Evolutionary conservation across 2,113 vertebrate genomes (phyloP).

Genomic region (Myrmecobius fasciatus): DNA sequence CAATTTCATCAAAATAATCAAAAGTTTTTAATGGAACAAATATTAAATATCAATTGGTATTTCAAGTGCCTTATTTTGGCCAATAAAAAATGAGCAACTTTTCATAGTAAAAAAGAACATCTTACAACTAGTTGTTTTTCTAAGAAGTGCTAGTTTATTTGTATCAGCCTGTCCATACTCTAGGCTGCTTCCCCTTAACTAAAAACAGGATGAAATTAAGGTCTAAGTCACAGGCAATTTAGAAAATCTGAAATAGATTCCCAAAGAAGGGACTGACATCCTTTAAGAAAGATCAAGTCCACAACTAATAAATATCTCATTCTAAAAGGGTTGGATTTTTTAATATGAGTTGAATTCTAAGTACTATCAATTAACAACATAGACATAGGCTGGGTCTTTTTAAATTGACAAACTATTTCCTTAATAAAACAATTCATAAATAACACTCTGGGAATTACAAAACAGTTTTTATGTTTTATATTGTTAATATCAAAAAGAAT

Average conservation of each 20-base stretch:
- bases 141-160: background rate
- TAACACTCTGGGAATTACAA: background rate
- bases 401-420: slow-evolving; percentile 46
- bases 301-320: slow-evolving; percentile 25
- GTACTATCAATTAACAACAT: slow-evolving; percentile 42
- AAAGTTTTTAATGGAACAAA: slow-evolving; percentile 67
- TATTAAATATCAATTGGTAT: slow-evolving; percentile 60
- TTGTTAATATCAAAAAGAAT: background rate
- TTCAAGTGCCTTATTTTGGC: slow-evolving; percentile 49
- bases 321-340: too few relatives aligned
- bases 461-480: background rate
- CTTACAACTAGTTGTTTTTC: slow-evolving; percentile 13
- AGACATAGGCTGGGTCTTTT: slow-evolving; percentile 30
- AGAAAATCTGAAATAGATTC: slow-evolving; percentile 46
- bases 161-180: background rate
- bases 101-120: slow-evolving; percentile 58
- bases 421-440: background rate
- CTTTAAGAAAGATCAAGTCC: slow-evolving; percentile 24
- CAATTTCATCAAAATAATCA: slow-evolving; percentile 64
- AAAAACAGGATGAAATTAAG: background rate
- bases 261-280: slow-evolving; percentile 36
- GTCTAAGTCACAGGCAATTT: slow-evolving; percentile 16
- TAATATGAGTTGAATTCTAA: slow-evolving; percentile 51
- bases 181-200: slow-evolving; percentile 9
- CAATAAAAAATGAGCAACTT: slow-evolving; percentile 62